Evolutionary conservation across 1,140 invertebrate genomes (phyloP), one percentile per base, ranked within the genome.

Genomic region (Diachasma alloeum): DNA sequence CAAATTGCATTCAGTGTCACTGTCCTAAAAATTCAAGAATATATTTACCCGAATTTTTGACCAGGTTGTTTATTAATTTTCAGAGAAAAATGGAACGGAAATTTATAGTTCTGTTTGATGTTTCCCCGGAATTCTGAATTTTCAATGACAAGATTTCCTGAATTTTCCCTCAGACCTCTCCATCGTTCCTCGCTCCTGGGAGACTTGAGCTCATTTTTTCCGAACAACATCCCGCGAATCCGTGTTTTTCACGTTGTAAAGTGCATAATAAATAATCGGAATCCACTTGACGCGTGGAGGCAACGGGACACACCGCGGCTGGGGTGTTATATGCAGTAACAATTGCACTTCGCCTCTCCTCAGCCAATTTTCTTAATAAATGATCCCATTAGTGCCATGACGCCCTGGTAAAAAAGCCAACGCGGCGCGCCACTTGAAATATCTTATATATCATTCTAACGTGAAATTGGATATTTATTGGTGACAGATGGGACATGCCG

Each of bases 401-500:
- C 80, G 80, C 79, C 75, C 78, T 78, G 83, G 82, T 86, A 53
- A 53, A 17, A 87, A 88, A 89, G 86, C 82, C 82, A 79, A 78
- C 56, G 75, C 84, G 84, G 85, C 86, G 84, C 77, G 48, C 77
- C 84, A 83, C 17, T 85, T 88, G 86, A 88, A 88, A 87, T 84
- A 85, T 89, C 86, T 89, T 89, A 89, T 88, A 87, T 86, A 87
- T 89, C 86, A 87, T 85, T 82, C 83, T 83, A 86, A 89, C 82
- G 83, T 87, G 87, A 89, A 89, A 89, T 89, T 89, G 87, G 88
- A 89, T 89, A 89, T 89, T 88, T 89, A 89, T 89, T 87, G 86
- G 86, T 86, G 87, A 88, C 88, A 88, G 87, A 87, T 87, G 85
- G 86, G 86, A 86, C 86, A 84, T 79, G 85, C 83, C 85, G 80